Conservation (phyloP, 2,113 vertebrate genomes). For the Pyxicephalus adspersus region DNA sequence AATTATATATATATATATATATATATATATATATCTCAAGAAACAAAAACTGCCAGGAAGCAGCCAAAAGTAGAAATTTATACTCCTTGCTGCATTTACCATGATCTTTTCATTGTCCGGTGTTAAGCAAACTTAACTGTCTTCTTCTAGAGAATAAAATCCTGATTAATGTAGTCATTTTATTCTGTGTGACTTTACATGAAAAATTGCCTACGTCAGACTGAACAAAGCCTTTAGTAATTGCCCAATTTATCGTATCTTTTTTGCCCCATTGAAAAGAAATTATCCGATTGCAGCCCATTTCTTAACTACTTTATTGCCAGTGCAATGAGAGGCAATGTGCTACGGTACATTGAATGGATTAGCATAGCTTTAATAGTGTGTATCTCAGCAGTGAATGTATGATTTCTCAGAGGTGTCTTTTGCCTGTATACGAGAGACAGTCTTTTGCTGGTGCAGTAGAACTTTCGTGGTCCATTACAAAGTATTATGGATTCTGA, state of each 20-base stretch:
- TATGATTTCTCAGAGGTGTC: slow-evolving; percentile 22
- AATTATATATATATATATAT: too few relatives aligned
- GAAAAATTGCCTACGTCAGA: slow-evolving; percentile 5
- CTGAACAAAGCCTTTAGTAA: slow-evolving; percentile 9
- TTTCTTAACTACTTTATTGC: slow-evolving; percentile 19
- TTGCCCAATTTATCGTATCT: slow-evolving; percentile 30
- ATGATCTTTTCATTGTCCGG: neutral
- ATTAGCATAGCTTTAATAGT: slow-evolving; percentile 37
- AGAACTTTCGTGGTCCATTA: slow-evolving; percentile 36
- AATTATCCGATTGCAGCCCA: neutral
- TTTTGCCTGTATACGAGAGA: neutral
- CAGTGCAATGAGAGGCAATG: slow-evolving; percentile 22
- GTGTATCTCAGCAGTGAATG: slow-evolving; percentile 17
- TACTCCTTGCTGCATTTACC: neutral
- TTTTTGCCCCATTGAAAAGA: slow-evolving; percentile 25
- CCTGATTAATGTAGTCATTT: slow-evolving; percentile 25
- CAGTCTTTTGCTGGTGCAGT: slow-evolving; percentile 10
- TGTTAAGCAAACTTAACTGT: slow-evolving; percentile 2
- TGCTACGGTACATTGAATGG: slow-evolving; percentile 33
- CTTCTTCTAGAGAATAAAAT: neutral
- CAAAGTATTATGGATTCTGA: slow-evolving; percentile 27
- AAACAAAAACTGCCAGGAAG: neutral
- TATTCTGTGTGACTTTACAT: slow-evolving; percentile 4
- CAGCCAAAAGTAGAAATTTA: neutral
- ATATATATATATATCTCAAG: too few relatives aligned